Base-by-base conservation (phyloP, 2,113 vertebrate species). In the Ancistrus triradiatus region DNA sequence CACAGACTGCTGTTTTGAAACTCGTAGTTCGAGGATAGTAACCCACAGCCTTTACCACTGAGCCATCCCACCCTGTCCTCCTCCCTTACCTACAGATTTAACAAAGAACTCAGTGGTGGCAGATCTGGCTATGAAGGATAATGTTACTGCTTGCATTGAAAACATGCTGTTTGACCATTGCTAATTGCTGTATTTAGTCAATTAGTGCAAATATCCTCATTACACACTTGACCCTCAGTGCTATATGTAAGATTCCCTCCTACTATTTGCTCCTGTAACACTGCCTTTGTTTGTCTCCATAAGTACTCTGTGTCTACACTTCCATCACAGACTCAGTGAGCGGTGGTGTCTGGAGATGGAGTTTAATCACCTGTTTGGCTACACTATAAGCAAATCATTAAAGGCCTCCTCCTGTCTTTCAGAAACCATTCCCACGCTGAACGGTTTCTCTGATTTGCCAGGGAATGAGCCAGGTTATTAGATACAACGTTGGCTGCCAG, bases 311-410 rank as follows among this genome's bases (percentile, higher is more conserved):
- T 66, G 25, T 49, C 53, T 27, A 15, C 21, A 57, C 52, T 37
- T 47, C 22, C 63, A 58, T 47, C 43, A 58, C 52, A 28, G 49
- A 38, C 50, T 55, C 21, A 56, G 43, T 27, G 53, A 38, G 46
- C 3, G 13, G 43, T 27, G 40, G 63, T 48, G 53, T 57, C 43
- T 49, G 31, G 15, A 66, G 28, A 25, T 15, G 33, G 49, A 58
- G 19, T 66, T 58, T 40, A 66, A 57, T 66, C 63, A 66, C 43
- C 19, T 13, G 31, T 21, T 66, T 49, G 43, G 31, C 53, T 51
- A 66, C 13, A 56, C n/a, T n/a, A 48, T 48, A 13, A 66, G 13
- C 52, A 8, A 47, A 48, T 66, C 52, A 40, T 66, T 66, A 48
- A 58, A 57, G 53, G 44, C 22, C 40, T 33, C 28, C 63, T 66